phyloP scores from a whole-genome alignment of 2,888 invertebrate genomes.

The Melipona beecheii region DNA sequence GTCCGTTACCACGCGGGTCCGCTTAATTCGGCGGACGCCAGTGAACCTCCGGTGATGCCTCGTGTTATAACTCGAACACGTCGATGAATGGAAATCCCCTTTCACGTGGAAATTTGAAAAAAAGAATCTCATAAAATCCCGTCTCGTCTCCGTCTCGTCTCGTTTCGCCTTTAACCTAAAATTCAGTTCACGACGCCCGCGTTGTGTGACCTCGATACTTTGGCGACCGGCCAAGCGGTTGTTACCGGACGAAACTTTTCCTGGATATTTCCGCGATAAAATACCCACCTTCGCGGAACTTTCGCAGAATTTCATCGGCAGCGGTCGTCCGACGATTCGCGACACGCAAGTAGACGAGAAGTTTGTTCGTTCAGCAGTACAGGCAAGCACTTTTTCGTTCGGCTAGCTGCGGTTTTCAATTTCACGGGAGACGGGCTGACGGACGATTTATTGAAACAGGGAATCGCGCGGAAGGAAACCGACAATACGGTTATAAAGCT shows the following conservation, averaged over 20 bases:
- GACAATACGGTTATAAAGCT: conserved; percentile 53
- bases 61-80: background rate
- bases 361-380: no score
- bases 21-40: background rate
- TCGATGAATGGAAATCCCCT: background rate
- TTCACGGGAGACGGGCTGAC: background rate
- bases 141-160: no score
- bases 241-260: background rate
- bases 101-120: background rate
- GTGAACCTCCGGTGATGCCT: background rate
- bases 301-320: no score
- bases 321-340: no score
- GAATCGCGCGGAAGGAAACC: conserved; percentile 20
- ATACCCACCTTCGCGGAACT: no score
- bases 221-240: background rate
- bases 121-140: background rate
- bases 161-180: background rate
- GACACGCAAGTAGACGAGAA: no score
- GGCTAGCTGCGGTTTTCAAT: background rate
- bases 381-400: background rate
- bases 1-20: background rate
- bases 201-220: background rate
- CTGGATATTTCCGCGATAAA: background rate
- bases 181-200: background rate
- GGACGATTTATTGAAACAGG: conserved; percentile 16